Conservation (phyloP, 2,113 vertebrate species). For the Dicerorhinus sumatrensis region DNA sequence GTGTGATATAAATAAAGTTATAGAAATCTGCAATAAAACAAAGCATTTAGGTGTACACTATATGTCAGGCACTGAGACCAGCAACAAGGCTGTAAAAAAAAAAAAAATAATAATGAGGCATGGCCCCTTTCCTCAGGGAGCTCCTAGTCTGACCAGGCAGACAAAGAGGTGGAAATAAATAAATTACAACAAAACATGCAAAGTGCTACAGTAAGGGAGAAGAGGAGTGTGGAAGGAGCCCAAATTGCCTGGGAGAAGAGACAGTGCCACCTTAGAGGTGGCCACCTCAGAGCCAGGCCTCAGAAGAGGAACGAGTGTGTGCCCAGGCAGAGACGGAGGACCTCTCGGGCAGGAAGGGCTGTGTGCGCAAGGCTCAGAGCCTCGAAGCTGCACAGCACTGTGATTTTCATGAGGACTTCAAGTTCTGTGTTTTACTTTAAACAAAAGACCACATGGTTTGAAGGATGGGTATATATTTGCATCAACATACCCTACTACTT, state of each 20-base stretch:
- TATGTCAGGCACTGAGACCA: not conserved
- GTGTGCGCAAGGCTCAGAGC: not conserved
- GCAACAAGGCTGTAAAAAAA: not conserved
- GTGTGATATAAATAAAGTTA: not conserved
- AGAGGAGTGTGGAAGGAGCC: not conserved
- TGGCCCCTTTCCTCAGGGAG: not conserved
- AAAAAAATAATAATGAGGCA: not conserved
- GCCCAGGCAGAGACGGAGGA: too few relatives aligned
- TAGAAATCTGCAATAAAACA: not conserved
- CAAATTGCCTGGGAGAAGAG: not conserved
- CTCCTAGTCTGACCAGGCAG: not conserved
- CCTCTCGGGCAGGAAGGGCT: not conserved
- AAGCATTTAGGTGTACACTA: not conserved
- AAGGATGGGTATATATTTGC: not conserved
- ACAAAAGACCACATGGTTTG: not conserved
- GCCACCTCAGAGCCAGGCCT: fast-evolving
- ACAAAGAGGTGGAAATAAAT: not conserved
- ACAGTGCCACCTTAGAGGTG: too few relatives aligned
- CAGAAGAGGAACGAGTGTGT: not conserved
- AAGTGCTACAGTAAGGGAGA: not conserved
- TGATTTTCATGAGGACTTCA: not conserved
- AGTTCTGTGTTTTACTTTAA: not conserved
- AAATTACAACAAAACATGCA: not conserved
- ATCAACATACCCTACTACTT: not conserved
- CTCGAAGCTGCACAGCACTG: not conserved